These are phyloP conservation scores for Ifrita kowaldi DNA, from an alignment of 2,113 vertebrate species.

Conservation along the genomic window DNA sequence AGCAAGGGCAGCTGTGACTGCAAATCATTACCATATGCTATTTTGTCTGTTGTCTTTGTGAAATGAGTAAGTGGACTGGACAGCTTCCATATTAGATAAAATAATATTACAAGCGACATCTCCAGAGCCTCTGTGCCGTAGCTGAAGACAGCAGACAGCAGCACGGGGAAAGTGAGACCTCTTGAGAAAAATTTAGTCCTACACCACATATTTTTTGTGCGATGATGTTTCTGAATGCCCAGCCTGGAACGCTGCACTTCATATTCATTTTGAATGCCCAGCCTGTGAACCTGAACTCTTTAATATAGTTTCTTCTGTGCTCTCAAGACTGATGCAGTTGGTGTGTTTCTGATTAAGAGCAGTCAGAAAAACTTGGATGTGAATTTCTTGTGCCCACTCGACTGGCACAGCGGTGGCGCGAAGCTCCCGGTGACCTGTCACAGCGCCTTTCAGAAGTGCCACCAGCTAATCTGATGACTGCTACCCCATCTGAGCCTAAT, in stretches of 20 bases:
- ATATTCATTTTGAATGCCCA: background rate
- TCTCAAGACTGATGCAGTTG: background rate
- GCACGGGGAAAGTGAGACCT: background rate
- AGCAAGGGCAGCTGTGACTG: background rate
- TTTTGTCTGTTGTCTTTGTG: background rate
- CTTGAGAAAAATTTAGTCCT: background rate
- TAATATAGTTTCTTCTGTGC: background rate
- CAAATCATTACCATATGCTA: slow-evolving; percentile 9
- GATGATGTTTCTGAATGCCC: background rate
- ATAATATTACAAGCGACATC: background rate
- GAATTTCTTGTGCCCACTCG: background rate
- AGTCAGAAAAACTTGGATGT: background rate
- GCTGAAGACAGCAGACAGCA: background rate
- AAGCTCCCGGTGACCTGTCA: background rate
- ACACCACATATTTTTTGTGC: rapidly evolving
- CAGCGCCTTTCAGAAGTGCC: background rate
- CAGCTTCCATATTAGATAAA: slow-evolving; percentile 23
- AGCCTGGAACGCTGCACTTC: background rate
- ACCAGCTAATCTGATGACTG: background rate
- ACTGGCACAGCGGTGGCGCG: background rate
- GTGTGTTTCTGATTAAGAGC: background rate
- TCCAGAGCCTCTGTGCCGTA: background rate
- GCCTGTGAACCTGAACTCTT: background rate
- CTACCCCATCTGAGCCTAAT: background rate
- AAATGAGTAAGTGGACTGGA: slow-evolving; percentile 8